Conservation (phyloP, 2,797 vertebrate species). For the Triplophysa yarkandensis region DNA sequence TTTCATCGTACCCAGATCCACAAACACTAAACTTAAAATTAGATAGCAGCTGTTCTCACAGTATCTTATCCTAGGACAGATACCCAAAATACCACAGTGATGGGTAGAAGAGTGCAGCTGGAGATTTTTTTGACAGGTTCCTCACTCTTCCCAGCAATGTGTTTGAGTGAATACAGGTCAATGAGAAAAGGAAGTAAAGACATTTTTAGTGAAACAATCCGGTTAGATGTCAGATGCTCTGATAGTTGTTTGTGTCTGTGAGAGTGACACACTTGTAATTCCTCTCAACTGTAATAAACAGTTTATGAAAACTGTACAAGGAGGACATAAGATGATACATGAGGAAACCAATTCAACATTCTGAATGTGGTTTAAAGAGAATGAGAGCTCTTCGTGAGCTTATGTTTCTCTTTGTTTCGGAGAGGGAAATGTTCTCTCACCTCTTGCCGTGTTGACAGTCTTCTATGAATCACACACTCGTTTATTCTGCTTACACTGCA, state of each 20-base stretch:
- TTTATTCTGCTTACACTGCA: constrained; percentile 71
- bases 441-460: constrained; percentile 65
- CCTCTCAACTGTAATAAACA: not conserved
- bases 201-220: constrained; percentile 64
- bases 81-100: constrained; percentile 74
- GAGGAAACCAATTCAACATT: too few species aligned
- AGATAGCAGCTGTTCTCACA: constrained; percentile 76
- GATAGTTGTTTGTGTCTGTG: constrained; percentile 50
- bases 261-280: constrained; percentile 35
- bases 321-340: too few species aligned
- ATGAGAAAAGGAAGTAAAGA: constrained; percentile 34
- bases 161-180: constrained; percentile 35
- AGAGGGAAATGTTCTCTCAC: constrained; percentile 63
- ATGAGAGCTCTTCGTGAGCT: constrained; percentile 55
- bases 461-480: constrained; percentile 69
- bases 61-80: constrained; percentile 74
- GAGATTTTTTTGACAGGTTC: constrained; percentile 63
- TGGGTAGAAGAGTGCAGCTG: constrained; percentile 59
- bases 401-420: constrained; percentile 60
- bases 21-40: constrained; percentile 73
- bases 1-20: constrained; percentile 59
- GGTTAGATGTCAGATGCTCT: constrained; percentile 58
- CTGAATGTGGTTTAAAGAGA: too few species aligned
- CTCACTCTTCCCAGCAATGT: constrained; percentile 46
- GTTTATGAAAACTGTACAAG: too few species aligned